Evolutionary conservation across 2,113 vertebrate genomes (phyloP).

Genomic region (Python bivittatus): DNA sequence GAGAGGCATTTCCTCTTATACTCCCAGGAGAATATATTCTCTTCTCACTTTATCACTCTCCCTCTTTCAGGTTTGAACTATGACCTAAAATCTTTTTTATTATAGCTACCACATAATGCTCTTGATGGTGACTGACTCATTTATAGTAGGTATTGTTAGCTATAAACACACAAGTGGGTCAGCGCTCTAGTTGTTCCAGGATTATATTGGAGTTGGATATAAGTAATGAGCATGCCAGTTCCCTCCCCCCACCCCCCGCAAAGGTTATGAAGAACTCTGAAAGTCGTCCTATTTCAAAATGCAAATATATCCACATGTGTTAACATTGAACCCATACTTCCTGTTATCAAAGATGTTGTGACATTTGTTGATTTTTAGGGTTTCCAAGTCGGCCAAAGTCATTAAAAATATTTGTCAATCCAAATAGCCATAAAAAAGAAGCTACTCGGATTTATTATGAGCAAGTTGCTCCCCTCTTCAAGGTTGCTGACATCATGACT

Average conservation of each 20-base stretch:
- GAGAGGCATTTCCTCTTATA: slow-evolving; percentile 44
- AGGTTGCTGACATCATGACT: slow-evolving; percentile 86
- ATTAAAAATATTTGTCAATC: slow-evolving; percentile 93
- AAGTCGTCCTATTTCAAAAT: neutral
- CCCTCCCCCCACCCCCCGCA: neutral
- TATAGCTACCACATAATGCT: slow-evolving; percentile 35
- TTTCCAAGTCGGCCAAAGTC: slow-evolving; percentile 85
- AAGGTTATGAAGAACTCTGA: slow-evolving; percentile 2
- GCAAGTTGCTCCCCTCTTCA: slow-evolving; percentile 91
- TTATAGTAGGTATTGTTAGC: slow-evolving; percentile 27
- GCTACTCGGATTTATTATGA: slow-evolving; percentile 85
- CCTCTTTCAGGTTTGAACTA: slow-evolving; percentile 57
- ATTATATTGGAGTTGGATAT: slow-evolving; percentile 70
- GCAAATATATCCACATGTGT: neutral
- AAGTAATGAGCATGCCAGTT: slow-evolving; percentile 49
- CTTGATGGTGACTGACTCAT: slow-evolving; percentile 33
- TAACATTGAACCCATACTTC: slow-evolving; percentile 1
- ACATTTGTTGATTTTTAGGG: slow-evolving; percentile 68
- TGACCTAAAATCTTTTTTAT: slow-evolving; percentile 42
- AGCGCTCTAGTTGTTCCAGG: slow-evolving; percentile 50
- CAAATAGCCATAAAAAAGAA: slow-evolving; percentile 91
- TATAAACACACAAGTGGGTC: slow-evolving; percentile 63
- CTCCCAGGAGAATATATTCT: slow-evolving; percentile 36
- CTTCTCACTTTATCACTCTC: slow-evolving; percentile 7
- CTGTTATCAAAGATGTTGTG: neutral